These are phyloP conservation scores for Synergus japonicus DNA, from an alignment of 2,888 invertebrate genomes.

Conservation along the genomic window DNA sequence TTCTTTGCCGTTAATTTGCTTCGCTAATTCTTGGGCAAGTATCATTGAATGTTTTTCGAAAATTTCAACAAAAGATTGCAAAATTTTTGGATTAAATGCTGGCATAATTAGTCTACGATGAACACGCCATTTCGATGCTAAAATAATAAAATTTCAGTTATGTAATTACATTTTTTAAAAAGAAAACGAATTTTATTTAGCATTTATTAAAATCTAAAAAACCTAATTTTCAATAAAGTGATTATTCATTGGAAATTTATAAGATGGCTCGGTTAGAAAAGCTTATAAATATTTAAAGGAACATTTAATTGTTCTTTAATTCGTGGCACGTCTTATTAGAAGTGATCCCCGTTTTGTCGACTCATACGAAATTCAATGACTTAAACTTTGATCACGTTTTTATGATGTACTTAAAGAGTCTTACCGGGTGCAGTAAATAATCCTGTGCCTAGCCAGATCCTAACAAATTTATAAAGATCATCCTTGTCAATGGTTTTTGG, in stretches of 20 bases:
- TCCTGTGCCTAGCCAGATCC: slow-evolving; percentile 64
- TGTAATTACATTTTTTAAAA: not conserved
- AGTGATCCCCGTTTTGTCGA: not conserved
- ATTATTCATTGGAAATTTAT: no score
- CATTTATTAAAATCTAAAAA: no score
- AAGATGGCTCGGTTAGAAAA: no score
- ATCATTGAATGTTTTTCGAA: slow-evolving; percentile 60
- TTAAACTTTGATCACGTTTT: slow-evolving; percentile 63
- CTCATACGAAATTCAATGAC: slow-evolving; percentile 54
- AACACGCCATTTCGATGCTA: slow-evolving; percentile 63
- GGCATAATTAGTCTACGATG: slow-evolving; percentile 65
- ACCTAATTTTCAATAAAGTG: no score
- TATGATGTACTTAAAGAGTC: slow-evolving; percentile 33
- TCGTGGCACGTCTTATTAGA: slow-evolving; percentile 41
- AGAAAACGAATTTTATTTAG: no score
- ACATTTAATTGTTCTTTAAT: not conserved
- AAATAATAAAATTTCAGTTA: not conserved
- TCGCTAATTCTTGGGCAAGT: slow-evolving; percentile 58
- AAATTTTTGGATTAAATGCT: slow-evolving; percentile 61
- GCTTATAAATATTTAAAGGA: not conserved
- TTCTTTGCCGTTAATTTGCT: slow-evolving; percentile 58
- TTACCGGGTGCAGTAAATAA: slow-evolving; percentile 66
- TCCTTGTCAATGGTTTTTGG: slow-evolving; percentile 64
- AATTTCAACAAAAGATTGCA: slow-evolving; percentile 64
- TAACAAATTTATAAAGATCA: slow-evolving; percentile 58